Evolutionary conservation across 2,113 vertebrate species (phyloP).

Genomic region (Cavia porcellus): DNA sequence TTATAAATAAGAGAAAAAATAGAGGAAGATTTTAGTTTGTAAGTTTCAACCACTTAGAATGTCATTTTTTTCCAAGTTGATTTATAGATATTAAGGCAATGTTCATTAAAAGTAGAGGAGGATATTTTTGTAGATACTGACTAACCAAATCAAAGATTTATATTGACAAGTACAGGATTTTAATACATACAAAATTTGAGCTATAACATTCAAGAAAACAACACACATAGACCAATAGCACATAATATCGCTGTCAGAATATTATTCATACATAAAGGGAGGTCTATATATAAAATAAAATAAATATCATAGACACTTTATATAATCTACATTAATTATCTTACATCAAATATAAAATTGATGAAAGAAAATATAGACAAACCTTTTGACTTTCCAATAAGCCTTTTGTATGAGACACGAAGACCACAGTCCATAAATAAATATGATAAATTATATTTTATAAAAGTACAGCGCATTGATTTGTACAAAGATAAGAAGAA

Average conservation of each 20-base stretch:
- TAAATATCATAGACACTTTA: accelerated
- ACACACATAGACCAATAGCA: no score
- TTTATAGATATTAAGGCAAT: no score
- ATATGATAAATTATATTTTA: neutral
- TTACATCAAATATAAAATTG: neutral
- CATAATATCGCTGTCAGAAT: no score
- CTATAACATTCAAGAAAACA: neutral
- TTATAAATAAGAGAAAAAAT: neutral
- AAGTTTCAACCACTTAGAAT: no score
- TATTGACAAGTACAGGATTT: no score
- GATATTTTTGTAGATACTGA: no score
- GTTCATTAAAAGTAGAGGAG: no score
- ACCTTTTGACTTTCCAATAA: no score
- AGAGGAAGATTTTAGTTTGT: neutral
- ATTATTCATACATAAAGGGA: neutral
- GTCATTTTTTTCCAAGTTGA: no score
- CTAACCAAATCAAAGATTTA: no score
- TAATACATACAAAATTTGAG: neutral
- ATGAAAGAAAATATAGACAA: neutral
- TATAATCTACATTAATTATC: neutral
- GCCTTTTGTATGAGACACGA: no score
- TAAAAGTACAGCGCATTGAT: neutral
- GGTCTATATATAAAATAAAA: neutral
- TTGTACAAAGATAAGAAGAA: neutral
- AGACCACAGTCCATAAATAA: neutral